phyloP scores from a whole-genome alignment of 2,888 invertebrate genomes.

The Brachyptera putata region DNA sequence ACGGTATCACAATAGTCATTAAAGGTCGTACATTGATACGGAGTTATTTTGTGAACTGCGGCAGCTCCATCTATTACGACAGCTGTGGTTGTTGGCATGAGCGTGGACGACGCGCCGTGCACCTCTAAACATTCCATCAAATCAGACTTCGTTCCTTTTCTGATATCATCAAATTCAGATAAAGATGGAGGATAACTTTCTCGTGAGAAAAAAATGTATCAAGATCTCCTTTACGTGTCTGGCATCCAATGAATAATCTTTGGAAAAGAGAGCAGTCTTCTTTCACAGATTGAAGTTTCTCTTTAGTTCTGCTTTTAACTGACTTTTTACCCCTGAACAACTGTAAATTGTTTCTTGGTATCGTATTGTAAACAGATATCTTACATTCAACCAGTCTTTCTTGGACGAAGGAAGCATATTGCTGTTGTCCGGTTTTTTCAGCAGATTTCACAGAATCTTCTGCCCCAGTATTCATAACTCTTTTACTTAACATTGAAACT shows the following conservation, averaged over 20 bases:
- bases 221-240: conserved; percentile 26
- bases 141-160: not conserved
- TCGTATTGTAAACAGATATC: conserved; percentile 20
- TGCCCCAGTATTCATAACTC: not conserved
- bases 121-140: not conserved
- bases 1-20: not conserved
- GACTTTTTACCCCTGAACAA: conserved; percentile 18
- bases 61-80: not conserved
- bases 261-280: conserved; percentile 18
- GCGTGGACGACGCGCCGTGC: not conserved
- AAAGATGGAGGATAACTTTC: not conserved
- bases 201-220: conserved; percentile 24
- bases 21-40: not conserved
- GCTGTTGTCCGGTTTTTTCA: conserved; percentile 1
- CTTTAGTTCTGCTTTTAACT: conserved; percentile 1
- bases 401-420: conserved; percentile 17
- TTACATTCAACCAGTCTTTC: conserved; percentile 14
- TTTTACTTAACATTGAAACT: not conserved
- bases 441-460: not conserved
- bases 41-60: not conserved
- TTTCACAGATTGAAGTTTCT: conserved; percentile 14
- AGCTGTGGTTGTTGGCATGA: not conserved
- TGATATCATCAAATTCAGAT: not conserved
- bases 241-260: conserved; percentile 22
- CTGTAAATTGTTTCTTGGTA: conserved; percentile 15